These are phyloP conservation scores for Epinotia demarniana DNA, from an alignment of 2,888 invertebrate genomes.

Conservation along the genomic window DNA sequence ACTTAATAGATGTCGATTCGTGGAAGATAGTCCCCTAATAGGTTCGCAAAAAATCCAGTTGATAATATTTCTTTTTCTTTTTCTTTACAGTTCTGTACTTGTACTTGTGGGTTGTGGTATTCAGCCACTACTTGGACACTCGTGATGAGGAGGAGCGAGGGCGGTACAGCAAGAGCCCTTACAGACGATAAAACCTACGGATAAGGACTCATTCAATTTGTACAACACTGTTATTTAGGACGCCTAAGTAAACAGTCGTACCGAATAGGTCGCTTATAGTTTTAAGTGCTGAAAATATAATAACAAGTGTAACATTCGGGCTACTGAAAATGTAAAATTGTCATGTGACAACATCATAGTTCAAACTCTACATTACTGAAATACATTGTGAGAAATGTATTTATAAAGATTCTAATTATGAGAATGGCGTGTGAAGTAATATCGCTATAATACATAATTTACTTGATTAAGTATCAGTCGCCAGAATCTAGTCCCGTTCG, in stretches of 20 bases:
- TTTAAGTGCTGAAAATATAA: not conserved
- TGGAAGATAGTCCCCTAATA: not conserved
- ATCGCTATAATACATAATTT: not conserved
- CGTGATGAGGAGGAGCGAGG: conserved; percentile 89
- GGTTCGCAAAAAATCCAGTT: not conserved
- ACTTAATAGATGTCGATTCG: not conserved
- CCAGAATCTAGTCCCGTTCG: conserved; percentile 2
- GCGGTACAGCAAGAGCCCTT: conserved; percentile 90
- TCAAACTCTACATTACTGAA: conserved; percentile 1
- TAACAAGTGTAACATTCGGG: not conserved
- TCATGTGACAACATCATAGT: not conserved
- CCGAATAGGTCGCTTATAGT: too few relatives aligned
- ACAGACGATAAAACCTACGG: conserved; percentile 75
- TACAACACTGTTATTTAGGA: conserved; percentile 16
- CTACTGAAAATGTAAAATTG: not conserved
- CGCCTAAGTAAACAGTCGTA: not conserved
- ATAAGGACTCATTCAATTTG: not conserved
- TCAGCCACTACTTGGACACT: conserved; percentile 91
- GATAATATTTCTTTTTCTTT: not conserved
- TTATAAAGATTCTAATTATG: not conserved
- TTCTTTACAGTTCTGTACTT: conserved; percentile 87
- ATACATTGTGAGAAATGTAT: not conserved
- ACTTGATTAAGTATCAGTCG: not conserved
- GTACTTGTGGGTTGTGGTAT: conserved; percentile 93
- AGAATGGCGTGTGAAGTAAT: not conserved